Evolutionary conservation across 2,113 vertebrate species (phyloP).

Genomic region (Gambusia affinis): DNA sequence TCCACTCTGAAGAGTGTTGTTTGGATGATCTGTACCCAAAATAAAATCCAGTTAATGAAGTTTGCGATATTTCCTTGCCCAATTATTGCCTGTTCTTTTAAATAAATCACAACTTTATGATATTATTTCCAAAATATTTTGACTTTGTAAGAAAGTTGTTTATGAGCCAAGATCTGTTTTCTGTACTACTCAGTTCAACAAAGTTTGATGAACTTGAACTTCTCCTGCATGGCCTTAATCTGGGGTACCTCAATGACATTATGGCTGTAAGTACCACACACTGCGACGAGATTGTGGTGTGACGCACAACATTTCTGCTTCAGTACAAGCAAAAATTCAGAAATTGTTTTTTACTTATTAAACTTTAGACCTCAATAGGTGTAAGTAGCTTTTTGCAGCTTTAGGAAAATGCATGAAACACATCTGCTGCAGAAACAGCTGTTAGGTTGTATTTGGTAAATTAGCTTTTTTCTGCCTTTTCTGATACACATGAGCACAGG

Average conservation of each 20-base stretch:
- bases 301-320: no score
- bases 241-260: slow-evolving; percentile 83
- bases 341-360: no score
- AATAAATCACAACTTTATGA: neutral
- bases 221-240: slow-evolving; percentile 88
- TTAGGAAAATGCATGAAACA: slow-evolving; percentile 22
- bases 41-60: neutral
- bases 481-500: slow-evolving; percentile 70
- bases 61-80: no score
- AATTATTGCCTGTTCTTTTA: no score
- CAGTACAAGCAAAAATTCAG: no score
- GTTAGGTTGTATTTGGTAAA: slow-evolving; percentile 44
- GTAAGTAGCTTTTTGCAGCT: slow-evolving; percentile 32
- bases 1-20: neutral
- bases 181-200: slow-evolving; percentile 72
- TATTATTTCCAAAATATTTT: no score
- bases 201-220: slow-evolving; percentile 85
- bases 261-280: slow-evolving; percentile 66
- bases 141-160: no score
- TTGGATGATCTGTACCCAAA: neutral
- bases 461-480: slow-evolving; percentile 7
- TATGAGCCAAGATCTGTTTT: neutral
- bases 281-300: neutral
- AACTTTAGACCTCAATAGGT: slow-evolving; percentile 8
- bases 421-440: slow-evolving; percentile 38